These are phyloP conservation scores for Cephus spinipes DNA, from an alignment of 2,888 invertebrate species.

Conservation along the genomic window DNA sequence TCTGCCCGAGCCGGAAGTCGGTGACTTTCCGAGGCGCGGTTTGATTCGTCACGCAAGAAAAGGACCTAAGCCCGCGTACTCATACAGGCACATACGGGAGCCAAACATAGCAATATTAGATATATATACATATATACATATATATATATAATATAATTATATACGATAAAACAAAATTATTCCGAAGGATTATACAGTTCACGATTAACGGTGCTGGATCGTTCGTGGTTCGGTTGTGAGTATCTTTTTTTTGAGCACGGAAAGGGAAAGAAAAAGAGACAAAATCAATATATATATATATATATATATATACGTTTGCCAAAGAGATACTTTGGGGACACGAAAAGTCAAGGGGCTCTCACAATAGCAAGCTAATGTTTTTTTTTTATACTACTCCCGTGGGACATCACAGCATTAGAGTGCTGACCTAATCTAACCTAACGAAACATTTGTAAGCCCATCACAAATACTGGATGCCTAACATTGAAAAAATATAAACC, in stretches of 20 bases:
- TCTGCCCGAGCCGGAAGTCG: neutral
- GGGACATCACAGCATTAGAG: no score
- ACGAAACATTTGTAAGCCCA: no score
- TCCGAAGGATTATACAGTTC: neutral
- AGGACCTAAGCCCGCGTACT: conserved; percentile 38
- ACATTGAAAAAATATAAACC: no score
- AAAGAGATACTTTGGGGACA: no score
- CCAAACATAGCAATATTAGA: conserved; percentile 64
- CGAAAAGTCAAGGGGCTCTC: no score
- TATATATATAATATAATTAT: conserved; percentile 25
- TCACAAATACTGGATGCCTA: no score
- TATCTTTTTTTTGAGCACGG: neutral
- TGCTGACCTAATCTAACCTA: no score
- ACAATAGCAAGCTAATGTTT: no score
- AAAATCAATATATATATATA: conserved; percentile 33
- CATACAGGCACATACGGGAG: conserved; percentile 50
- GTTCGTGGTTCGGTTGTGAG: conserved; percentile 5
- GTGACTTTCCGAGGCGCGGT: neutral
- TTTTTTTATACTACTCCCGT: no score
- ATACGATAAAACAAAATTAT: conserved; percentile 34
- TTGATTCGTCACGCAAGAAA: neutral
- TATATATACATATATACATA: conserved; percentile 26
- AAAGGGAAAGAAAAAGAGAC: conserved; percentile 22
- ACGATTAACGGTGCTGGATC: neutral
- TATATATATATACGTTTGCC: conserved; percentile 10